Evolutionary conservation across 2,888 invertebrate genomes (phyloP), one percentile per base, ranked within the genome.

Genomic region (Athalia circularis): DNA sequence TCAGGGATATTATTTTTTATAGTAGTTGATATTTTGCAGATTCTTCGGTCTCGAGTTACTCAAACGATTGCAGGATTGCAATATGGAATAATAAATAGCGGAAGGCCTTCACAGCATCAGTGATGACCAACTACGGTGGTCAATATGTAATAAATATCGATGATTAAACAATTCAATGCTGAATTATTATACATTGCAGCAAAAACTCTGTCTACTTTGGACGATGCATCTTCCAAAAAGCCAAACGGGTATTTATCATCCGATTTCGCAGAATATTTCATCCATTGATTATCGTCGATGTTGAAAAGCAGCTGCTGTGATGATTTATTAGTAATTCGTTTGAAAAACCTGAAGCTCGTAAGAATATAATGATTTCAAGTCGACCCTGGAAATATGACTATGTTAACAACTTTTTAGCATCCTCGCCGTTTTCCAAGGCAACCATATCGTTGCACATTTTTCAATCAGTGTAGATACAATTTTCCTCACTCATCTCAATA

Each of bases 401-500:
- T 11, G 15, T 9, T 64, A 45, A 64, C 45, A 45, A 64, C 43
- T n/a, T 64, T 64, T 64, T 64, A 8, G 45, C 43, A 64, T 45
- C 6, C 45, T 11, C 7, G 45, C 45, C 9, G 43, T 29, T 64
- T 64, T 45, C 45, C 64, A 64, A 64, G 64, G 64, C 11, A 8
- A 64, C 64, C n/a, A 64, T n/a, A 29, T 45, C n/a, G 64, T 47
- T 64, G 11, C n/a, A n/a, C n/a, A 64, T n/a, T 64, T 64, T 64
- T 64, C 29, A 29, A 29, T 29, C 29, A 2, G 29, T 29, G 29
- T 29, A 29, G 2, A 29, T 29, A 29, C 29, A 29, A 29, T 29
- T 29, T 29, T 29, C 29, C 29, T 29, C 29, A 29, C 29, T 29
- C 1, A 29, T 29, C 29, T 29, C 29, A 29, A 29, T 2, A 29